Evolutionary conservation across 92 coral and sea anemone species (phyloP).

Genomic region (Montipora capitata): DNA sequence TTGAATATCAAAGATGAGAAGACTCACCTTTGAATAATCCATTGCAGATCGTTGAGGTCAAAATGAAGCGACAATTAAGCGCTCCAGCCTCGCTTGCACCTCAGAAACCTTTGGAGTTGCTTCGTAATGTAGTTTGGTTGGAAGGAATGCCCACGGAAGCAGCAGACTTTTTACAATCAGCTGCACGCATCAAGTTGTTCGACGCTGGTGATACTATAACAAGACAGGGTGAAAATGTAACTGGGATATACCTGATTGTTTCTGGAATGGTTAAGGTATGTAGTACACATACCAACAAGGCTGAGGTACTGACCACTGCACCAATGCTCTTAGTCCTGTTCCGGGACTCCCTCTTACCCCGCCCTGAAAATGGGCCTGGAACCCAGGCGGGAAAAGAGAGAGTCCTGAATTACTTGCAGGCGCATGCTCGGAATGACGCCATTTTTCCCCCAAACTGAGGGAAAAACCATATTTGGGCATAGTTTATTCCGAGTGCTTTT

Average conservation of each 20-base stretch:
- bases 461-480: no score
- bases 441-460: no score
- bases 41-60: constrained; percentile 89
- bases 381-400: no score
- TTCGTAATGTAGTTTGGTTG: constrained; percentile 96
- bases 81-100: constrained; percentile 97
- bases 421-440: no score
- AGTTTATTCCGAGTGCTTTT: no score
- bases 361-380: no score
- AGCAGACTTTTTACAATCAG: constrained; percentile 77
- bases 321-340: no score
- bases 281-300: background rate
- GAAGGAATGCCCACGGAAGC: constrained; percentile 92
- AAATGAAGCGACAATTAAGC: constrained; percentile 96
- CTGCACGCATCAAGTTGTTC: constrained; percentile 88
- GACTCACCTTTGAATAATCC: no score
- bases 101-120: constrained; percentile 83
- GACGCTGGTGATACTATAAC: constrained; percentile 94
- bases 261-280: constrained; percentile 97
- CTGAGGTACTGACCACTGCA: no score
- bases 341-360: no score
- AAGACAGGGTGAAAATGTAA: constrained; percentile 93
- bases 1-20: no score
- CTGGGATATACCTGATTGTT: constrained; percentile 91
- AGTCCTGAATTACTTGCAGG: no score